Evolutionary conservation across 2,888 invertebrate species (phyloP).

Genomic region (Himalopsyche japonica): DNA sequence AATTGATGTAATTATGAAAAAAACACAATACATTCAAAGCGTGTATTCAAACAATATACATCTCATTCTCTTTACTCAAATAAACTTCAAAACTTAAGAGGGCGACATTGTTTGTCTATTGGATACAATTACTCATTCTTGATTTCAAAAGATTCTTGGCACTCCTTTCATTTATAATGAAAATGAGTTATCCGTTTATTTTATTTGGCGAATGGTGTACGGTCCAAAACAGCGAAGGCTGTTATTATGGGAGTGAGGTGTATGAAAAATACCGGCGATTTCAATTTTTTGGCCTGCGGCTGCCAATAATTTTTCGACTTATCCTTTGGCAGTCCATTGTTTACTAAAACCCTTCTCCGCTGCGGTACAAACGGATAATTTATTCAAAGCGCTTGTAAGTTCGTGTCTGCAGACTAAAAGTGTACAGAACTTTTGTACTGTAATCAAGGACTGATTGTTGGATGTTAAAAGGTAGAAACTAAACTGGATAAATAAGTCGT

Average conservation of each 20-base stretch:
- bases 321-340: background rate
- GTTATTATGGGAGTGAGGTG: background rate
- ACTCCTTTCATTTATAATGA: too few relatives aligned
- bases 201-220: background rate
- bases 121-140: too few relatives aligned
- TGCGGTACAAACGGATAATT: background rate
- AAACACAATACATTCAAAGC: too few relatives aligned
- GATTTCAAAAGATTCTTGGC: too few relatives aligned
- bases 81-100: too few relatives aligned
- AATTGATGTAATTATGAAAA: too few relatives aligned
- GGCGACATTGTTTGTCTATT: too few relatives aligned
- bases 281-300: background rate
- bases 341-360: background rate
- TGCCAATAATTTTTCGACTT: background rate
- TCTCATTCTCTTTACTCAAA: too few relatives aligned
- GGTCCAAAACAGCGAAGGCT: background rate
- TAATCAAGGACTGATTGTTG: background rate
- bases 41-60: too few relatives aligned
- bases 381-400: background rate
- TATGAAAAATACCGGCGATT: background rate
- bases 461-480: background rate
- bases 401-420: background rate
- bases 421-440: background rate
- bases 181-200: too few relatives aligned
- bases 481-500: too few relatives aligned